Evolutionary conservation across 2,888 invertebrate species (phyloP), one percentile per base, ranked within the genome.

Genomic region (Ernsta delagoae): DNA sequence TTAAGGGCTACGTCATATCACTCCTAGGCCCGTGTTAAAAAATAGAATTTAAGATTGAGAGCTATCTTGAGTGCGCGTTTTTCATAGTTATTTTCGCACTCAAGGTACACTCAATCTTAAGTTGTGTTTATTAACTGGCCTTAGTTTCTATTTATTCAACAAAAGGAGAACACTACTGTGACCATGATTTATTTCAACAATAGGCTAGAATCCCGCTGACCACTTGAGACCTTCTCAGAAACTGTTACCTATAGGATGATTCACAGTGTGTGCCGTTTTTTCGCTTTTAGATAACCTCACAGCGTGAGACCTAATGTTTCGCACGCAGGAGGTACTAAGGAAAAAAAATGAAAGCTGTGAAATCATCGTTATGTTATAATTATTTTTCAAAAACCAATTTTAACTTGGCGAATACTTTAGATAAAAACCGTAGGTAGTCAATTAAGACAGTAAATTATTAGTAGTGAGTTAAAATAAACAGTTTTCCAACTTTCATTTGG

Each of bases 161-260:
- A 68, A 68, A 62, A 62, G 62, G 36, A 57, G 50, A 50, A 41
- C 62, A 62, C 62, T 62, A 68, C 68, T 62, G 62, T 62, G 62
- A 68, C 68, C 68, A 62, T 62, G 68, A 62, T 50, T 67, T 67
- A 61, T 62, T 62, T 68, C 62, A 68, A 72, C 72, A 75, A 73
- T 65, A 72, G 71, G 5, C 72, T 74, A 75, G 74, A 75, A 82
- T 78, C 89, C 88, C 81, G 88, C 80, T 79, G 88, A 75, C 81
- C 79, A 70, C 68, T 68, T 50, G 43, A 48, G 56, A 3, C 81
- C 83, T 89, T 89, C 89, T 80, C 36, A 75, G 89, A 89, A 88
- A 75, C 45, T 31, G 54, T 78, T 60, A 73, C 71, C 68, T 72
- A 77, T 75, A 75, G 77, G 76, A 43, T 78, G 78, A 78, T 76